Evolutionary conservation across 2,797 vertebrate genomes (phyloP), one percentile per base, ranked within the genome.

Genomic region (Acipenser oxyrinchus): DNA sequence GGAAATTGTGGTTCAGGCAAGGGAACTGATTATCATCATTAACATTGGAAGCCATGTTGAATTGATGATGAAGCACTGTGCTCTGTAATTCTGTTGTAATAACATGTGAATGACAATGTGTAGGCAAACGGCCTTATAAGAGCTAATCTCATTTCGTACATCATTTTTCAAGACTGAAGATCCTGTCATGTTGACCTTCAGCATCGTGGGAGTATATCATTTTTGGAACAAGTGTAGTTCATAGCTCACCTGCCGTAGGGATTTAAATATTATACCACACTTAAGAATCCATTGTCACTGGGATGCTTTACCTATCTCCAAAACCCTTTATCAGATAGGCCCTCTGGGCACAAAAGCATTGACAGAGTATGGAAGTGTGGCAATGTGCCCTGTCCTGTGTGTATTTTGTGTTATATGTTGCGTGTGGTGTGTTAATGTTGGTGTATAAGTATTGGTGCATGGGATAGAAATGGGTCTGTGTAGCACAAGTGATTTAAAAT

Each of bases 81-180:
- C 37, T 37, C 37, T 37, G 37, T 37, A 37, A 37, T 53, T 9
- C 12, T 53, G 52, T 53, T 9, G 52, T 53, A 12, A 53, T 53
- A 53, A 53, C 12, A 53, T 8, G 52, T 53, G 52, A 53, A 53
- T 53, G 52, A 53, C 52, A 53, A 37, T 37, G 37, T 53, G 9
- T 53, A 9, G 9, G 9, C 52, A 9, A 52, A 15, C 11, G 63
- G 50, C 50, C 51, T 65, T 53, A 52, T 50, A 52, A 53, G 50
- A 51, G 51, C 63, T 37, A 11, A 8, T 13, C 53, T 10, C 6
- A 13, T 13, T 4, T 8, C 50, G 6, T 4, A 10, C 53, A 53
- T 65, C n/a, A 18, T 67, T 67, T 60, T 67, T 67, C 61, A 48
- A 67, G 58, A 67, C 57, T 60, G 66, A 67, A 60, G 66, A 67